phyloP scores from a whole-genome alignment of 2,113 vertebrate genomes.

The Cryptotis parvus region DNA sequence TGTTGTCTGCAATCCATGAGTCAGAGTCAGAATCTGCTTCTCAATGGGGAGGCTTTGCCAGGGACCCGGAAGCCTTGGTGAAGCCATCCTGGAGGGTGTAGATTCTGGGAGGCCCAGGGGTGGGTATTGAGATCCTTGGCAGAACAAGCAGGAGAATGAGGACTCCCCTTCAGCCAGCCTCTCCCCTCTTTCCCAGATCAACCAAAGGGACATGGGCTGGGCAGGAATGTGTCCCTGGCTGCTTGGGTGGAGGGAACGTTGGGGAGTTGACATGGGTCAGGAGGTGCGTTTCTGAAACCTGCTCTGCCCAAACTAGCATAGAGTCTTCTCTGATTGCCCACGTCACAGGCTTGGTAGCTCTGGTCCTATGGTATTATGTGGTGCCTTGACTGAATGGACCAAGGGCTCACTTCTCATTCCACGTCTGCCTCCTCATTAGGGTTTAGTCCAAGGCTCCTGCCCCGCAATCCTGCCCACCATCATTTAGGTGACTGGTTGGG shows the following conservation, averaged over 20 bases:
- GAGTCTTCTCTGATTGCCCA: not conserved
- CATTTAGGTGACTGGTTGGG: fast-evolving
- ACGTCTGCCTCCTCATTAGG: not conserved
- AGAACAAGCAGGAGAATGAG: not conserved
- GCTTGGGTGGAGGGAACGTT: not conserved
- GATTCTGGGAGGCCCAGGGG: not conserved
- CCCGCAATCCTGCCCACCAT: fast-evolving
- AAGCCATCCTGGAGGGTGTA: not conserved
- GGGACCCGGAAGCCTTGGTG: not conserved
- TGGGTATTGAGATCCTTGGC: not conserved
- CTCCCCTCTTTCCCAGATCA: not conserved
- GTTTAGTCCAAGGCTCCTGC: not conserved
- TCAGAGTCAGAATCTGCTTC: not conserved
- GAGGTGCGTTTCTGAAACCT: not conserved
- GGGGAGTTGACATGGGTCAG: not conserved
- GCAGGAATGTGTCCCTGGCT: not conserved
- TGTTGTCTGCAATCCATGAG: not conserved
- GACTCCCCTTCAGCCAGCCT: not conserved
- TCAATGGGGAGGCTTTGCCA: fast-evolving
- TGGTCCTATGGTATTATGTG: not conserved
- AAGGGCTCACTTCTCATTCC: no score
- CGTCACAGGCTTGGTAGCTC: fast-evolving
- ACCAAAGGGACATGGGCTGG: not conserved
- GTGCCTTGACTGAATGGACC: fast-evolving
- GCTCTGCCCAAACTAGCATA: not conserved